Evolutionary conservation across 2,888 invertebrate genomes (phyloP).

Genomic region (Xiphydria camelus): DNA sequence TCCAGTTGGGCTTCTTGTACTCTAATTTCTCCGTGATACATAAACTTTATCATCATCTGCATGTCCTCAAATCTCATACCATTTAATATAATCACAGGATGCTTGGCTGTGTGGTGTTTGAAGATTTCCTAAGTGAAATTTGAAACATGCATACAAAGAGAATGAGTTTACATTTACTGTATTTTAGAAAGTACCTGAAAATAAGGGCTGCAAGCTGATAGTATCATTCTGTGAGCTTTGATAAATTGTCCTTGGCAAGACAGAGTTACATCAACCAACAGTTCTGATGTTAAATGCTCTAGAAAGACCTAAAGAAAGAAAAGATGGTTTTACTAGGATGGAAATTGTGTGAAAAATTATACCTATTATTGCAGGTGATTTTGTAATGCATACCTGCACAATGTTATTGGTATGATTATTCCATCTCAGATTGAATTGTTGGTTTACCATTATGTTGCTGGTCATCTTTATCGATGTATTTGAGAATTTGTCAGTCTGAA

Average conservation of each 20-base stretch:
- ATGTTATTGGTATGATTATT: conserved; percentile 60
- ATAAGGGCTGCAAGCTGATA: conserved; percentile 60
- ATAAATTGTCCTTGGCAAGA: conserved; percentile 59
- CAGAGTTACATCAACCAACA: conserved; percentile 59
- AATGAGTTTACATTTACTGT: background rate
- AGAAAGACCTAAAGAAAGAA: conserved; percentile 49
- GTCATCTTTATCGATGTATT: too few species aligned
- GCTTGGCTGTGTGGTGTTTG: conserved; percentile 50
- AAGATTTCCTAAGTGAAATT: conserved; percentile 53
- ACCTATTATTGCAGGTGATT: background rate
- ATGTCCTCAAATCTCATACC: conserved; percentile 56
- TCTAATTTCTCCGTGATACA: conserved; percentile 61
- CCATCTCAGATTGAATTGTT: conserved; percentile 60
- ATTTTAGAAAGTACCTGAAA: conserved; percentile 53
- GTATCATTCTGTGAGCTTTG: conserved; percentile 60
- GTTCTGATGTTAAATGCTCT: conserved; percentile 56
- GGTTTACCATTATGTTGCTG: conserved; percentile 34
- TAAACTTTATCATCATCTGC: conserved; percentile 58
- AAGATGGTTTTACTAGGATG: background rate
- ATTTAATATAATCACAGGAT: conserved; percentile 59
- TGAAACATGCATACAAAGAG: conserved; percentile 3
- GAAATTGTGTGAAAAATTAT: background rate
- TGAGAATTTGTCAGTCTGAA: conserved; percentile 2
- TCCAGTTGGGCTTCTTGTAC: conserved; percentile 58
- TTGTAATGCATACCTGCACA: conserved; percentile 43